Conservation (phyloP, 2,888 invertebrate genomes). For the Oeneis ivallda region DNA sequence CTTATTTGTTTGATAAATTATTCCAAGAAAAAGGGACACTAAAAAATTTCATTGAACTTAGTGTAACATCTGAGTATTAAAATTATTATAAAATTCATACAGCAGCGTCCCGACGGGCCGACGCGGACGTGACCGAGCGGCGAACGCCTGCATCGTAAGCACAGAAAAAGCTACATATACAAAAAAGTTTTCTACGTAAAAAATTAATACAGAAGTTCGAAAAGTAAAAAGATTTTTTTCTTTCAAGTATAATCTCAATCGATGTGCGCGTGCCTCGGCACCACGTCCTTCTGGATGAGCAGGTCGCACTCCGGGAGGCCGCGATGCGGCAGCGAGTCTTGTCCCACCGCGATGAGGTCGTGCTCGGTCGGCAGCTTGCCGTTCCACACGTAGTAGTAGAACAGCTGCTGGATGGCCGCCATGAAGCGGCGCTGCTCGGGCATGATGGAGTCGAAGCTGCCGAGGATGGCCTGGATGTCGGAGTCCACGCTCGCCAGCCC, state of each 20-base stretch:
- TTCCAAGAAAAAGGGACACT: slow-evolving; percentile 18
- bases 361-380: slow-evolving; percentile 85
- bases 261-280: slow-evolving; percentile 87
- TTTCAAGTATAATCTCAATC: slow-evolving; percentile 81
- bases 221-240: slow-evolving; percentile 11
- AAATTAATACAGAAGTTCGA: slow-evolving; percentile 24
- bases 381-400: slow-evolving; percentile 90
- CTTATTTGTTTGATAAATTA: slow-evolving; percentile 32
- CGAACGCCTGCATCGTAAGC: slow-evolving; percentile 16
- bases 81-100: no score
- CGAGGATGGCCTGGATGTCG: slow-evolving; percentile 90
- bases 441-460: slow-evolving; percentile 86
- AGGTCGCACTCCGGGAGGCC: slow-evolving; percentile 88
- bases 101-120: no score
- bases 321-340: slow-evolving; percentile 84
- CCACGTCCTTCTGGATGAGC: slow-evolving; percentile 88
- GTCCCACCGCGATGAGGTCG: slow-evolving; percentile 85
- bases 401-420: slow-evolving; percentile 89
- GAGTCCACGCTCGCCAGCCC: slow-evolving; percentile 76
- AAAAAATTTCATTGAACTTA: slow-evolving; percentile 13
- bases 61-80: slow-evolving; percentile 32
- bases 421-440: slow-evolving; percentile 88
- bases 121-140: background rate
- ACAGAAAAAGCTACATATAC: slow-evolving; percentile 20
- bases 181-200: slow-evolving; percentile 11